Base-by-base conservation (phyloP, 2,797 vertebrate species). In the Bucorvus abyssinicus region DNA sequence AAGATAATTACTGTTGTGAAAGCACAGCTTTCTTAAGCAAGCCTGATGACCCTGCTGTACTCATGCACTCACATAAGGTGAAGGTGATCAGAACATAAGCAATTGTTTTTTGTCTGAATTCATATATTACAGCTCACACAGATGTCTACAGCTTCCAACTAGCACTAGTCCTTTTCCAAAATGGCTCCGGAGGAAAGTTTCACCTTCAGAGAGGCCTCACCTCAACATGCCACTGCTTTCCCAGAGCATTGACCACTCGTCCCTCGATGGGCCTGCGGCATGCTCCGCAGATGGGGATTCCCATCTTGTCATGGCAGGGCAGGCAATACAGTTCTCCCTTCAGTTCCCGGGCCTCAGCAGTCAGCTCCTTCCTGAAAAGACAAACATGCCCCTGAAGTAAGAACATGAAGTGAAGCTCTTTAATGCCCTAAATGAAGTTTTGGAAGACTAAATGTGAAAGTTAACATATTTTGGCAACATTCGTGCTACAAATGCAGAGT, bases 141-240 rank as follows among this genome's bases (percentile, higher is more conserved):
- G 69, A 29, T 2, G 8, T 47, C 68, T 81, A 44, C 17, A 53
- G 38, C 15, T 73, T 78, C 45, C 34, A 67, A 24, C 17, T 4
- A 89, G 63, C 79, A 44, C 59, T 6, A 77, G 12, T 12, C 38
- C 42, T 34, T 78, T 60, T 68, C 69, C 73, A 65, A 44, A 47
- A 8, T 4, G n/a, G 27, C 59, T 80, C 57, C 11, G 9, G 56
- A 45, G 65, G 57, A 53, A 56, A 42, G 30, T 21, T 32, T 17
- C n/a, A 57, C 47, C 9, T 1, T 8, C 42, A 59, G 61, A 68
- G 61, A 44, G 55, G 70, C 24, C 97, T 97, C 78, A 98, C 98
- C 98, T 98, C 98, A 29, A 98, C 98, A 0, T 98, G 98, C 98
- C 98, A 98, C 7, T 98, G 98, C 80, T 98, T 98, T 16, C 98